These are phyloP conservation scores for Clistopyga incitator DNA, from an alignment of 2,888 invertebrate genomes.

Conservation along the genomic window DNA sequence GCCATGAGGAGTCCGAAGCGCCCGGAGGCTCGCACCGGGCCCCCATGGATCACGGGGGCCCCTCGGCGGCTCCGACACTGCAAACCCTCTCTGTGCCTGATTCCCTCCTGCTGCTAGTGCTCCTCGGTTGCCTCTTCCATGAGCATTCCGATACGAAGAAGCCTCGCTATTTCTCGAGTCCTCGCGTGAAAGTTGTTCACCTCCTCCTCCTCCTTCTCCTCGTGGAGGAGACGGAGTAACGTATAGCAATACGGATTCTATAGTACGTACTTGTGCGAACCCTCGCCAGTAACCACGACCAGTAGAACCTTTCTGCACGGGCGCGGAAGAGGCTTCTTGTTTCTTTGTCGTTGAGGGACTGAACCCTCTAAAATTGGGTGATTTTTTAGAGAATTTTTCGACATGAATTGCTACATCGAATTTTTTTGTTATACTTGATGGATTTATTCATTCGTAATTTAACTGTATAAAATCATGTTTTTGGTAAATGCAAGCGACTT, in stretches of 20 bases:
- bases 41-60: constrained; percentile 55
- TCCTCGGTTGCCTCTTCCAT: constrained; percentile 44
- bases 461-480: too few species aligned
- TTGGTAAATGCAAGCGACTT: too few species aligned
- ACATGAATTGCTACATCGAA: too few species aligned
- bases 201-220: constrained; percentile 68
- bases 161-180: constrained; percentile 64
- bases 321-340: not conserved
- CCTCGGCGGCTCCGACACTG: constrained; percentile 68
- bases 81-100: constrained; percentile 34
- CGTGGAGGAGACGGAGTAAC: constrained; percentile 31
- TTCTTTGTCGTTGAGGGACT: not conserved
- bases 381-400: too few species aligned
- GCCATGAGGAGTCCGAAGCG: constrained; percentile 58
- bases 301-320: constrained; percentile 4
- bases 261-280: constrained; percentile 16
- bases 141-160: constrained; percentile 76
- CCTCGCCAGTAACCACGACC: constrained; percentile 12
- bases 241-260: constrained; percentile 26
- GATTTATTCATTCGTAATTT: too few species aligned
- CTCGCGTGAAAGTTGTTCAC: constrained; percentile 79
- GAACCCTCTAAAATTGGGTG: too few species aligned
- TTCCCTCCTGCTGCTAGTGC: constrained; percentile 35
- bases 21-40: constrained; percentile 41
- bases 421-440: too few species aligned